Percentiles rank a stretch among this genome's conserved stretches.
phyloP scores from a whole-genome alignment of 2,113 vertebrate genomes.

The Apeltes quadracus region DNA sequence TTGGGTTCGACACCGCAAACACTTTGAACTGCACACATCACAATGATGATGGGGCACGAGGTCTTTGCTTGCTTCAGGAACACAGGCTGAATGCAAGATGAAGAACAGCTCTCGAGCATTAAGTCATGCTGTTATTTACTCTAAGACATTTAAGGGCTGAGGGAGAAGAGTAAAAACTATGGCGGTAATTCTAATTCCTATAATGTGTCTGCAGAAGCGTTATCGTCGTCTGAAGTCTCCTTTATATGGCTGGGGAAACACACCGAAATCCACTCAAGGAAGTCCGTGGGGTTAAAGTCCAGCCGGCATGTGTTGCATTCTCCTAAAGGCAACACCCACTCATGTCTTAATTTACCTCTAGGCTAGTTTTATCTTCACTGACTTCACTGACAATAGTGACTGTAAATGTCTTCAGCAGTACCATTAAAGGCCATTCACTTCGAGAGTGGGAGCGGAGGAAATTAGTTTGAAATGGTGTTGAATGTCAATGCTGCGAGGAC shows the following conservation, averaged over 20 bases:
- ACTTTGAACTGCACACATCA: conserved; percentile 53
- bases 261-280: conserved; percentile 3
- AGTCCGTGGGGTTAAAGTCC: not conserved
- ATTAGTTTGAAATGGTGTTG: not conserved
- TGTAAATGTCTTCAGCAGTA: not conserved
- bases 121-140: conserved; percentile 8
- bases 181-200: conserved; percentile 3
- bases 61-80: conserved; percentile 30
- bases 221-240: conserved; percentile 31
- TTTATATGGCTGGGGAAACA: conserved; percentile 15
- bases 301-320: conserved; percentile 13
- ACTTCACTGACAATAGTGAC: not conserved
- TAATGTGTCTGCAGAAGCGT: conserved; percentile 34
- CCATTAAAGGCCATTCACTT: not conserved
- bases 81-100: not conserved
- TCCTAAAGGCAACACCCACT: conserved; percentile 1
- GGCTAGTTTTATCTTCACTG: not conserved
- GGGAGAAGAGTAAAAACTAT: no score
- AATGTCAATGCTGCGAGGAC: not conserved
- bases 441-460: not conserved
- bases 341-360: not conserved
- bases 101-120: not conserved
- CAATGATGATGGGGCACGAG: conserved; percentile 56
- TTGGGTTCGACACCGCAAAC: conserved; percentile 31
- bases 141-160: no score